These are phyloP conservation scores for Sphaerophoria rueppellii DNA, from an alignment of 2,888 invertebrate genomes.

Conservation along the genomic window DNA sequence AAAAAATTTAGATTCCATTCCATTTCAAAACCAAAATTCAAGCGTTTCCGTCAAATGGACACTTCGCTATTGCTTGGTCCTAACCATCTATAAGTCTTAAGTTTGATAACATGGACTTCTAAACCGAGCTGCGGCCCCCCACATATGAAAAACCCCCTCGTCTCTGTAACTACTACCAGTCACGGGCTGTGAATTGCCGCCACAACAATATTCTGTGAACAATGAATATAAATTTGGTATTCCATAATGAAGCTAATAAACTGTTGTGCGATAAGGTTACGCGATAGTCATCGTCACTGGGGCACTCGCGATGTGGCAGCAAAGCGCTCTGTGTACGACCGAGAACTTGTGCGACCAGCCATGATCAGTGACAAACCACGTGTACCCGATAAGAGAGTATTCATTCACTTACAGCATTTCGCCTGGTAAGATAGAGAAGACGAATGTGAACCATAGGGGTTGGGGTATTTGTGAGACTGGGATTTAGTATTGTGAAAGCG, in stretches of 20 bases:
- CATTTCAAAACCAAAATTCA: too few species aligned
- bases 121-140: slow-evolving; percentile 61
- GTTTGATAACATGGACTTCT: slow-evolving; percentile 19
- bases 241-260: slow-evolving; percentile 71
- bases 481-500: slow-evolving; percentile 62
- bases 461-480: slow-evolving; percentile 10
- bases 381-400: slow-evolving; percentile 50
- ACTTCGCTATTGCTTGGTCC: too few species aligned
- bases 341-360: slow-evolving; percentile 59
- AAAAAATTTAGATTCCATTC: too few species aligned
- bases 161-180: slow-evolving; percentile 25
- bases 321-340: slow-evolving; percentile 65
- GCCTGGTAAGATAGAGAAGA: background rate
- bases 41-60: too few species aligned
- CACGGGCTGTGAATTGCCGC: slow-evolving; percentile 66
- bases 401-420: background rate
- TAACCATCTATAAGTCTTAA: too few species aligned
- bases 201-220: slow-evolving; percentile 55
- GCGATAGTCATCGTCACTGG: slow-evolving; percentile 66
- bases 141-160: slow-evolving; percentile 19
- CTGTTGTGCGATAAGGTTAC: slow-evolving; percentile 64
- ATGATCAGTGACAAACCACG: slow-evolving; percentile 71
- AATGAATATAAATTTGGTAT: slow-evolving; percentile 61
- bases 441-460: background rate
- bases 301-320: too few species aligned